Base-by-base conservation (phyloP, 2,113 vertebrate genomes). In the Mesocricetus auratus region DNA sequence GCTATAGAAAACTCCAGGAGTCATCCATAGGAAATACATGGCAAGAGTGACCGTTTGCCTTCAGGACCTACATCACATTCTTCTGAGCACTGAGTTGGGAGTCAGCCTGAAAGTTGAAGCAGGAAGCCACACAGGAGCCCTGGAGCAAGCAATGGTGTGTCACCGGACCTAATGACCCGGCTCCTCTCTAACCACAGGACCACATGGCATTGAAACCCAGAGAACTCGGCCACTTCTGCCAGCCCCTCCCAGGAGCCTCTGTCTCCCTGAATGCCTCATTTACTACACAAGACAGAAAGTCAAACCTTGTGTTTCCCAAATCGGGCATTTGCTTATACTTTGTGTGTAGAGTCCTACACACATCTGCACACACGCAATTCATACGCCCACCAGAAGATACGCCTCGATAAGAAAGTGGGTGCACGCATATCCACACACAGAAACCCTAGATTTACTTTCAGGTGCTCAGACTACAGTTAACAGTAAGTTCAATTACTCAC, bases 321-420 rank as follows among this genome's bases (percentile, higher is more conserved):
- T 7, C 36, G 56, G 90, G 87, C 78, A 64, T 71, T 95, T 87
- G 68, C 58, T 73, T 26, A 87, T 85, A 87, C 81, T 1, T 96
- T 78, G 45, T 94, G 93, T 83, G 94, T 94, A 86, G 36, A 96
- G 64, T 36, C 39, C 90, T 62, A 69, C 36, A 60, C n/a, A 9
- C 47, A 64, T 83, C 17, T 95, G 85, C 69, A 56, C 53, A 92
- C 58, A 92, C 47, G 31, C 0, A 74, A 69, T 15, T 33, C 0
- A 50, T 4, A 42, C 0, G 22, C 75, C 47, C 85, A 42, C n/a
- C 93, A 58, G 93, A 60, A 79, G 17, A 66, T 2, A 64, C 26
- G 75, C 58, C 60, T 86, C 79, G 90, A 64, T 79, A 15, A 1
- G 7, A n/a, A 31, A 29, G 5, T 33, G 16, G 56, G 33, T 21